Conservation (phyloP, 2,797 vertebrate genomes). For the Phrynocephalus guinanensis region DNA sequence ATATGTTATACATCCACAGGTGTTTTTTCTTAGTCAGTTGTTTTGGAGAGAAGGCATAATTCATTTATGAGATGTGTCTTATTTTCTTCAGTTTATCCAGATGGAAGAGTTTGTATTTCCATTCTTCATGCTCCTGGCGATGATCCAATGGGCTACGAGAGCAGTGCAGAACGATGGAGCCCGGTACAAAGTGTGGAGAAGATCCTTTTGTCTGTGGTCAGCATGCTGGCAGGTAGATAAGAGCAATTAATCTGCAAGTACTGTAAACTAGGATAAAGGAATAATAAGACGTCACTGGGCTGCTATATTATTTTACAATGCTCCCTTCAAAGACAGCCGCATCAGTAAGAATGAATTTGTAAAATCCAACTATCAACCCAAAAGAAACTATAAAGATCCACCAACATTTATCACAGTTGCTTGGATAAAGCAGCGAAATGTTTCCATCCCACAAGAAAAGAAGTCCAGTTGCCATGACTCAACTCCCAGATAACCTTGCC, state of each 20-base stretch:
- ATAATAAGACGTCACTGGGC: not conserved
- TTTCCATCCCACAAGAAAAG: too few relatives aligned
- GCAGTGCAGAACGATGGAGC: slow-evolving; percentile 97
- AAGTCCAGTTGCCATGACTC: too few relatives aligned
- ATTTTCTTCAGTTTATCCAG: slow-evolving; percentile 88
- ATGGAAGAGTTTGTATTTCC: slow-evolving; percentile 96
- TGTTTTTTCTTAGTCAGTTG: not conserved
- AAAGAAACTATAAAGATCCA: not conserved
- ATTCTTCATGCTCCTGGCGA: slow-evolving; percentile 96
- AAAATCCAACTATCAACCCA: not conserved
- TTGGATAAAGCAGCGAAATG: too few relatives aligned
- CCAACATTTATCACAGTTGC: too few relatives aligned
- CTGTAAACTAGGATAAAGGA: not conserved
- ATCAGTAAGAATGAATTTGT: not conserved
- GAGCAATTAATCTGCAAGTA: not conserved
- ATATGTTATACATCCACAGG: not conserved
- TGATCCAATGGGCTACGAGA: slow-evolving; percentile 98
- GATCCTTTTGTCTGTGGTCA: slow-evolving; percentile 93
- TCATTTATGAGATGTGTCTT: not conserved
- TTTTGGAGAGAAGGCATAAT: not conserved
- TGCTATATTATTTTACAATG: not conserved
- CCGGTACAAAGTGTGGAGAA: slow-evolving; percentile 98
- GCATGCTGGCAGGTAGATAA: slow-evolving; percentile 92
- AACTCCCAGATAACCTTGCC: too few relatives aligned
- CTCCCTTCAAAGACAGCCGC: too few relatives aligned